phyloP scores from a whole-genome alignment of 2,888 invertebrate species.

The Noctua janthe region DNA sequence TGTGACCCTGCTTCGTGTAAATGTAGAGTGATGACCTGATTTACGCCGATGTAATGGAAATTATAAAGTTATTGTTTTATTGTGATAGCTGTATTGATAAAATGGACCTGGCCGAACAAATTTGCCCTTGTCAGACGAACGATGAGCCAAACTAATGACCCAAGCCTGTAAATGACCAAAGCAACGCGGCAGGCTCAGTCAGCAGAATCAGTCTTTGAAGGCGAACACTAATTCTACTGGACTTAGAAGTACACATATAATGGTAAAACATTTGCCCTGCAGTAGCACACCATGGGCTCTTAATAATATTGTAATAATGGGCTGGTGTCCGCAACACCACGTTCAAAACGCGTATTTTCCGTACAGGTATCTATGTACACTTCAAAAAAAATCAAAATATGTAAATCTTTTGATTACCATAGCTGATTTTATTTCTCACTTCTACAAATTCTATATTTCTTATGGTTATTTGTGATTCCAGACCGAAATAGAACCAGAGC shows the following conservation, averaged over 20 bases:
- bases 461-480: slow-evolving; percentile 47
- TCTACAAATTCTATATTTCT: not conserved
- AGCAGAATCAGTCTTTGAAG: not conserved
- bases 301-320: not conserved
- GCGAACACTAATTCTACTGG: not conserved
- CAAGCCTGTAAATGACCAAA: not conserved
- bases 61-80: not conserved
- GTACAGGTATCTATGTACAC: too few species aligned
- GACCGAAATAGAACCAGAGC: slow-evolving; percentile 78
- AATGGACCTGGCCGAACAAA: not conserved
- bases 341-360: not conserved
- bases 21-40: not conserved
- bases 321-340: not conserved
- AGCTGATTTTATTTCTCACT: not conserved
- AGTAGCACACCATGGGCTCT: not conserved
- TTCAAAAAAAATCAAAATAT: too few species aligned
- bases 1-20: not conserved
- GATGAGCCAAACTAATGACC: not conserved
- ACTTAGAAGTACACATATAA: not conserved
- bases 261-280: not conserved
- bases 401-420: not conserved
- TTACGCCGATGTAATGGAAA: not conserved
- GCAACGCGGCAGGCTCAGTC: not conserved
- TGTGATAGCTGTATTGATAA: not conserved
- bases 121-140: not conserved